Evolutionary conservation across 2,888 invertebrate species (phyloP).

Genomic region (Halocaridina rubra): DNA sequence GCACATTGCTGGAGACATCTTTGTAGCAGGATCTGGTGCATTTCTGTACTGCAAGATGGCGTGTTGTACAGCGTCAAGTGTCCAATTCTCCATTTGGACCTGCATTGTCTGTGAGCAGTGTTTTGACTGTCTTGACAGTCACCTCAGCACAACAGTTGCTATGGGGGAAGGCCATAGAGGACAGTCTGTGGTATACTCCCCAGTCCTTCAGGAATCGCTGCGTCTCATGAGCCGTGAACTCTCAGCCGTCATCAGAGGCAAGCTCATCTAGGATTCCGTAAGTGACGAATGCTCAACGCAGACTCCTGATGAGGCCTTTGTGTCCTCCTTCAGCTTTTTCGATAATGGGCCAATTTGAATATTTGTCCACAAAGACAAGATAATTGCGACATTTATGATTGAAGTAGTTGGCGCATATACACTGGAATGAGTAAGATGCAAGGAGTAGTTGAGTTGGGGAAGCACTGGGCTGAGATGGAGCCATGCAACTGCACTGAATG

Average conservation of each 20-base stretch:
- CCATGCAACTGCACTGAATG: constrained; percentile 2
- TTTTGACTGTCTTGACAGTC: constrained; percentile 21
- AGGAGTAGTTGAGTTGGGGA: background rate
- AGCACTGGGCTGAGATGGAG: constrained; percentile 37
- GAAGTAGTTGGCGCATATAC: constrained; percentile 15
- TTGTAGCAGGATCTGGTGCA: constrained; percentile 20
- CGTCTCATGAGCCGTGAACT: constrained; percentile 21
- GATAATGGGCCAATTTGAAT: constrained; percentile 28
- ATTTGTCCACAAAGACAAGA: constrained; percentile 18
- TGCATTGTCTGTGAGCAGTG: constrained; percentile 23
- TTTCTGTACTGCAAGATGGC: constrained; percentile 43
- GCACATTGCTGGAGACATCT: constrained; percentile 12
- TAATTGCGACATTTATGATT: constrained; percentile 9
- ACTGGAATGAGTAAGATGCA: constrained; percentile 28
- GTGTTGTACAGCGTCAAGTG: constrained; percentile 15
- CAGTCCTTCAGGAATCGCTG: background rate
- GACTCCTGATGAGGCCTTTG: background rate
- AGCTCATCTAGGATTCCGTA: constrained; percentile 29
- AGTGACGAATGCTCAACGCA: constrained; percentile 1
- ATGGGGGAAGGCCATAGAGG: constrained; percentile 23
- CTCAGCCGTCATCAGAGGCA: constrained; percentile 25
- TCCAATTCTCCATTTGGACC: constrained; percentile 9
- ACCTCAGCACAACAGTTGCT: constrained; percentile 37
- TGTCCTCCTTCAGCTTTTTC: background rate
- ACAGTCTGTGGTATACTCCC: constrained; percentile 17